Base-by-base conservation (phyloP, 2,797 vertebrate genomes). In the Spatula clypeata region DNA sequence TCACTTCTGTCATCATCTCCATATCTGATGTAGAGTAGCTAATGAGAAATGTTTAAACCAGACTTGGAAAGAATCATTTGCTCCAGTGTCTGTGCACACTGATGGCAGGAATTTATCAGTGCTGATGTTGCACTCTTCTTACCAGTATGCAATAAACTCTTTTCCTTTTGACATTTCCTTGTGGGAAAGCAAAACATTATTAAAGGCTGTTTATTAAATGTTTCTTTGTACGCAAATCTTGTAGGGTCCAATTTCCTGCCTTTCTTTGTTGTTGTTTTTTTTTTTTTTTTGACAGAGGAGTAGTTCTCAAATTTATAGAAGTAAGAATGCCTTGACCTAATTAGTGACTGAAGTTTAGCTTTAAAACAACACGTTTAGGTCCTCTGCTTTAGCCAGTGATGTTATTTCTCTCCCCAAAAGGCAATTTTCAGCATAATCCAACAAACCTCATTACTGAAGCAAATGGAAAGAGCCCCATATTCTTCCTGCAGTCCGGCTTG, bases 1-100 rank as follows among this genome's bases (percentile, higher is more conserved):
- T 93, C 91, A 55, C 24, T 92, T 86, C 72, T 95, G 79, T 93
- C 87, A 81, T 90, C 85, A 82, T 73, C 67, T 94, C 60, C 2
- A 0, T 95, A 92, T 91, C 82, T 95, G 73, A 70, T 73, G 42
- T 79, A 42, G 49, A 79, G n/a, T 13, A 86, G 55, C 74, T 95
- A 87, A 76, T 74, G 64, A 89, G 71, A 89, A 89, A 67, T 76
- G 21, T 70, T 88, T 84, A 76, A 90, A 74, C 32, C 17, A 65
- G 49, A 26, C 44, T 79, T 36, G 27, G 38, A 79, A 90, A 64
- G 65, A 79, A 57, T 80, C 0, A 1, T 91, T 91, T 94, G 10
- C 55, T 83, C 21, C 47, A 16, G 8, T 75, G 51, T 80, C 62
- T 69, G 27, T 73, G 51, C 23, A n/a, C 2, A 1, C 45, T 54